Base-by-base conservation (phyloP, 2,113 vertebrate species). In the Cnemophilus loriae region DNA sequence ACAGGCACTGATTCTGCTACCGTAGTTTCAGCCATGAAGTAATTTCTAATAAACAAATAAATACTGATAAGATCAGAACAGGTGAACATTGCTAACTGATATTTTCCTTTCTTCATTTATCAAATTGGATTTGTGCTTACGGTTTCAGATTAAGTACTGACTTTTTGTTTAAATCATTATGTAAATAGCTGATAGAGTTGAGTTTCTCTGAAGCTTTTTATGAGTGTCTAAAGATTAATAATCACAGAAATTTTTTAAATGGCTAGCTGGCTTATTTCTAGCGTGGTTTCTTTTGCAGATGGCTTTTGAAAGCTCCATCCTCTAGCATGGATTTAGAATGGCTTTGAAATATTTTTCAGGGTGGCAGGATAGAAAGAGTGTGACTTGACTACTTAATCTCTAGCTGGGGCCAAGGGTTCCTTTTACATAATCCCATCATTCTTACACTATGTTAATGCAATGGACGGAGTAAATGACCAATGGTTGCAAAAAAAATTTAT, bases 301-400 rank as follows among this genome's bases (percentile, higher is more conserved):
- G 68, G 91, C 63, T 90, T 96, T 97, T 95, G 95, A 96, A 96
- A 92, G 69, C 59, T 73, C 60, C n/a, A n/a, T n/a, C n/a, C 53
- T 39, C 64, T 50, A 73, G 33, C 33, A 20, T 79, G 75, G 86
- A 95, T 97, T 97, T 97, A 90, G 60, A 84, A 13, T 82, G 59
- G 68, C 94, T 97, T 97, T 97, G 88, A 96, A 96, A 94, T 63
- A 68, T 60, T 95, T 96, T 96, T 95, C 63, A 96, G 90, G 76
- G 68, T 96, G 89, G 90, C 57, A 88, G 87, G 84, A 88, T 61
- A 90, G 92, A 94, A 93, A 46, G 82, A 76, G 84, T 96, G 79
- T 96, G 93, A 90, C 84, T 60, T 96, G 94, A 93, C 90, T 95
- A 50, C 68, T 93, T 96, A 96, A 95, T 93, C 93, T 94, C 56